Evolutionary conservation across 1,140 invertebrate species (phyloP).

Genomic region (Neomicropteryx cornuta): DNA sequence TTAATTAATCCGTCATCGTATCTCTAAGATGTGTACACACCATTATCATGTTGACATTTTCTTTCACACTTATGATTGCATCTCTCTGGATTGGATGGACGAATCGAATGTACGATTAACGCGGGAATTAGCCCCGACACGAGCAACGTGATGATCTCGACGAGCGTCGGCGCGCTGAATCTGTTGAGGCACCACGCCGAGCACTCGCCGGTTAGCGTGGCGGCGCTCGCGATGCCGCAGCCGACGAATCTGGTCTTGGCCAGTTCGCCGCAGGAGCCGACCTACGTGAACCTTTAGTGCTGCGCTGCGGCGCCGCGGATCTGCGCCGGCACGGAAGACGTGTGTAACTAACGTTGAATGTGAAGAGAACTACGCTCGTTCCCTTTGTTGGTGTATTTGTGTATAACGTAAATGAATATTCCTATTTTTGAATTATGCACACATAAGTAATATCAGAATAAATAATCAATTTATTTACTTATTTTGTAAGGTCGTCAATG

Average conservation of each 20-base stretch:
- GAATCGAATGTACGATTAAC: too few species aligned
- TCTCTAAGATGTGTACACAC: conserved; percentile 25
- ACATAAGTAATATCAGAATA: too few species aligned
- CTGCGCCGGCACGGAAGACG: conserved; percentile 13
- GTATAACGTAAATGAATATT: too few species aligned
- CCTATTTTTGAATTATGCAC: too few species aligned
- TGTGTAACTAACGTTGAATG: conserved; percentile 3
- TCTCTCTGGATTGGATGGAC: conserved; percentile 34
- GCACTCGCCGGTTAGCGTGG: conserved; percentile 19
- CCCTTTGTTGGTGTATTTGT: too few species aligned
- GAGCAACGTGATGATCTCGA: conserved; percentile 48
- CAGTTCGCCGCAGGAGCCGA: conserved; percentile 78
- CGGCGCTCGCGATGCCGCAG: conserved; percentile 26
- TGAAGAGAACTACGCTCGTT: too few species aligned
- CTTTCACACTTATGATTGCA: conserved; percentile 44
- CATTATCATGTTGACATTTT: too few species aligned
- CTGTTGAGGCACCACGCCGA: conserved; percentile 34
- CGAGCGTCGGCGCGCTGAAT: conserved; percentile 44
- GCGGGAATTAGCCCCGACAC: conserved; percentile 44
- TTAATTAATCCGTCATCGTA: conserved; percentile 10
- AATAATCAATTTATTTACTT: too few species aligned
- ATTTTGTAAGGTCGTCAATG: too few species aligned
- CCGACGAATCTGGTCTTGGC: conserved; percentile 46
- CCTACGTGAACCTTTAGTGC: conserved; percentile 88
- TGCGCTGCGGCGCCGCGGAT: conserved; percentile 48